Conservation (phyloP, 37 sponge, comb jelly and placozoan species). For the Oopsacas minuta region DNA sequence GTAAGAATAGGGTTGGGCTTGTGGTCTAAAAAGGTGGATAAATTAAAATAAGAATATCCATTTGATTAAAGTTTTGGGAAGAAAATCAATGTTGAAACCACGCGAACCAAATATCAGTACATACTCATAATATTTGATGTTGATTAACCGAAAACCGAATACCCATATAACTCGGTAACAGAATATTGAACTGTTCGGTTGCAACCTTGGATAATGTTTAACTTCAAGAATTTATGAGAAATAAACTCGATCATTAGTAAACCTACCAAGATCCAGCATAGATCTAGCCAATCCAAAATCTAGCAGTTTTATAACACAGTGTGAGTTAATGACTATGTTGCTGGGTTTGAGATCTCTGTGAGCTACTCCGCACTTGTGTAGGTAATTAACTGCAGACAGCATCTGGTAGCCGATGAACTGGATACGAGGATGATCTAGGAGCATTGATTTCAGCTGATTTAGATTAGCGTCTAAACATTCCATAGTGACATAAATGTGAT, state of each 20-base stretch:
- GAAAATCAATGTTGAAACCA: no score
- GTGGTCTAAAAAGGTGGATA: neutral
- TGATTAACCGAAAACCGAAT: no score
- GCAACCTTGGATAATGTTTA: no score
- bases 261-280: neutral
- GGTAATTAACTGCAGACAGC: neutral
- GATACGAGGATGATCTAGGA: neutral
- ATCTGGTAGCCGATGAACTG: slow-evolving; percentile 17
- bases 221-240: no score
- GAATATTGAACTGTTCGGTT: no score
- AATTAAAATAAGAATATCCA: neutral
- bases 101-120: no score
- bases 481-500: neutral
- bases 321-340: slow-evolving; percentile 5
- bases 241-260: no score
- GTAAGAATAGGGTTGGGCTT: neutral
- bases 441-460: neutral
- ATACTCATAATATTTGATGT: no score
- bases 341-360: slow-evolving; percentile 10
- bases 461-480: slow-evolving; percentile 12
- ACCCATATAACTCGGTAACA: no score
- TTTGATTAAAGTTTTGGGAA: neutral
- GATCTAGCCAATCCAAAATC: slow-evolving; percentile 14
- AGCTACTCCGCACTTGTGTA: slow-evolving; percentile 12
- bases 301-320: neutral